phyloP scores from a whole-genome alignment of 2,888 invertebrate genomes.

The Slavum lentiscoides region DNA sequence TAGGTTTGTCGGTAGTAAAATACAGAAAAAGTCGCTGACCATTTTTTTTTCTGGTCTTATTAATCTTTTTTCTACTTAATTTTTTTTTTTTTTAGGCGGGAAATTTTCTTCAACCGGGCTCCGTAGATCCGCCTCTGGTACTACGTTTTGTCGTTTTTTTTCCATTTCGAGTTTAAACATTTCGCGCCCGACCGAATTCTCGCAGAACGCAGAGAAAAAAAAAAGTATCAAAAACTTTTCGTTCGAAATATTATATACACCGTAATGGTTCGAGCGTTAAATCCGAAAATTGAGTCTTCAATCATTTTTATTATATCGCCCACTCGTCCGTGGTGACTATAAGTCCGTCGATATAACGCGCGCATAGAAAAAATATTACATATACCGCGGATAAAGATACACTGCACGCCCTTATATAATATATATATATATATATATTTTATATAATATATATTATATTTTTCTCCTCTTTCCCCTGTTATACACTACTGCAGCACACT shows the following conservation, averaged over 20 bases:
- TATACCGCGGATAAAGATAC: constrained; percentile 42
- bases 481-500: no score
- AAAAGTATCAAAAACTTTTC: constrained; percentile 24
- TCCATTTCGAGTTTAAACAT: background rate
- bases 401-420: constrained; percentile 23
- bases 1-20: no score
- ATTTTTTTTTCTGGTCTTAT: no score
- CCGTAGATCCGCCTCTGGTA: no score
- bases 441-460: constrained; percentile 10
- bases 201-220: background rate
- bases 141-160: no score
- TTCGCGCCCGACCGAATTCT: background rate
- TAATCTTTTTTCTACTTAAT: no score
- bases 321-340: background rate
- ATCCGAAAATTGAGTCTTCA: constrained; percentile 50
- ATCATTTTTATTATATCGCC: constrained; percentile 51
- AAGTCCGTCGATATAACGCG: constrained; percentile 35
- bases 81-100: no score
- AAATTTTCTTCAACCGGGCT: no score
- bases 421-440: no score
- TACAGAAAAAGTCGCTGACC: no score
- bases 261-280: constrained; percentile 37
- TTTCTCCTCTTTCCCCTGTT: background rate
- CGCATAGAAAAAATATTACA: constrained; percentile 2
- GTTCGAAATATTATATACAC: constrained; percentile 16